Evolutionary conservation across 2,797 vertebrate genomes (phyloP), one percentile per base, ranked within the genome.

Genomic region (Perodicticus potto): DNA sequence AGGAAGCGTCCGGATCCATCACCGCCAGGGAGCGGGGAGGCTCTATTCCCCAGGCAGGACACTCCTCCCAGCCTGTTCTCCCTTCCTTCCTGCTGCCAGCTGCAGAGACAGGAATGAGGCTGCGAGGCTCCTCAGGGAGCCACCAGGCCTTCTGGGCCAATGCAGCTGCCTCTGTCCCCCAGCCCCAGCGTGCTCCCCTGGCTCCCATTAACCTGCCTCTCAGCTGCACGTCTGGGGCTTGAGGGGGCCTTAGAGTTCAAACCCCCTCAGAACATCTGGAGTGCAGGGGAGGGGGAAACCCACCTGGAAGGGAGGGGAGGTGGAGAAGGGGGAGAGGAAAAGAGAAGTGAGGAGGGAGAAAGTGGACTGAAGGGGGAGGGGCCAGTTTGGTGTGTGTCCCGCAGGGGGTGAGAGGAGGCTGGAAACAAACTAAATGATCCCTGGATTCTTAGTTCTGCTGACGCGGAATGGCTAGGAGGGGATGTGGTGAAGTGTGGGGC

Each of bases 71-170:
- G 69, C 43, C 89, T 53, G 59, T 45, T 45, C 84, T 29, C 53
- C 25, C 67, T 59, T 91, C 93, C 96, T 94, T 94, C 95, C 95
- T 94, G 96, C 84, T 91, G 95, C 93, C 96, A 82, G 91, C 89
- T 93, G 86, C 53, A 37, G 76, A 17, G 73, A 91, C 89, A 49
- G 69, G 84, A 95, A 91, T n/a, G 69, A 80, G 85, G 76, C 81
- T 76, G 43, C 23, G 9, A n/a, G 49, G 86, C 81, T 96, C 91
- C 97, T 55, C 10, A 0, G 97, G 96, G 95, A 94, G 49, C 37
- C 77, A 37, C 70, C 27, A 27, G 96, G 86, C 95, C 96, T 95
- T 95, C 87, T 94, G 95, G 97, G 95, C 96, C 92, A 72, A 34
- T 4, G 14, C 97, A 97, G 97, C 95, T 97, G 96, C 91, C 65